phyloP scores from a whole-genome alignment of 2,888 invertebrate species.

The Acrobasis repandana region DNA sequence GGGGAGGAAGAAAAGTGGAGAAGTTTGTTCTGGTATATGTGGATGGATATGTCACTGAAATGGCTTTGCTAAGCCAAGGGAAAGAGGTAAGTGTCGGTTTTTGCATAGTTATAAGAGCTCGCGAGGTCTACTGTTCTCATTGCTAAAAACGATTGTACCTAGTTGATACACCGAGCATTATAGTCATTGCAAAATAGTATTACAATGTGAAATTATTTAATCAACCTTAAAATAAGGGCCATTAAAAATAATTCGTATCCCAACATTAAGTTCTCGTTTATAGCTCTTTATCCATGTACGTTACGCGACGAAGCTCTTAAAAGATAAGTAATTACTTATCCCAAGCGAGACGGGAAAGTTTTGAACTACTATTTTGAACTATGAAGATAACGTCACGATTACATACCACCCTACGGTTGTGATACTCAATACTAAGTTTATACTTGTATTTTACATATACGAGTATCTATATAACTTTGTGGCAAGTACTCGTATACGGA shows the following conservation, averaged over 20 bases:
- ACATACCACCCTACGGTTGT: not conserved
- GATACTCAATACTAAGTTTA: not conserved
- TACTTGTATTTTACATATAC: not conserved
- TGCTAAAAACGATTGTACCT: too few species aligned
- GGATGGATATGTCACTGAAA: too few species aligned
- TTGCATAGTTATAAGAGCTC: too few species aligned
- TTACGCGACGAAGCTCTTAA: not conserved
- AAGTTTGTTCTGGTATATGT: too few species aligned
- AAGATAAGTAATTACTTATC: conserved; percentile 16
- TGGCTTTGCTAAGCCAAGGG: too few species aligned
- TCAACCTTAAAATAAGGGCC: not conserved
- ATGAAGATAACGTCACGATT: conserved; percentile 3
- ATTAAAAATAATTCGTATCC: not conserved
- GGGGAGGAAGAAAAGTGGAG: too few species aligned
- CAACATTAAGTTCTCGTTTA: not conserved
- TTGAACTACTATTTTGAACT: conserved; percentile 1
- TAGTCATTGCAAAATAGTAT: too few species aligned
- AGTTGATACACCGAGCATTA: too few species aligned
- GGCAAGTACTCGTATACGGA: not conserved
- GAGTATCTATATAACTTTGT: not conserved
- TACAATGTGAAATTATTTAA: not conserved
- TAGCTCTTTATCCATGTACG: conserved; percentile 5
- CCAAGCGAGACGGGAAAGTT: conserved; percentile 13
- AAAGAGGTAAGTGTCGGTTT: too few species aligned
- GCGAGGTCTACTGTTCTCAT: too few species aligned